These are phyloP conservation scores for Saguinus midas DNA, from an alignment of 2,113 vertebrate species.

Conservation along the genomic window DNA sequence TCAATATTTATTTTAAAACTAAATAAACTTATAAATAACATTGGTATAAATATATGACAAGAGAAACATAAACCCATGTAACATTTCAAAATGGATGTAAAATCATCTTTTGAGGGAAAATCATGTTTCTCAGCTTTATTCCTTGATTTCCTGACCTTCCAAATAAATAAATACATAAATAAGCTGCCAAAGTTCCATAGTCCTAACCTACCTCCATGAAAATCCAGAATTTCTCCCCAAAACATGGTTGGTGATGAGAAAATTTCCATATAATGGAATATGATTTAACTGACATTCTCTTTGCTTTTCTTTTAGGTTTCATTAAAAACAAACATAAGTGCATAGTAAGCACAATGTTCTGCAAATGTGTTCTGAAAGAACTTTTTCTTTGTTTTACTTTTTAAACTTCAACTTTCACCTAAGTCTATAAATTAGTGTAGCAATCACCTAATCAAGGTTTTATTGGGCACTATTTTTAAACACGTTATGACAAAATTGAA, in stretches of 20 bases:
- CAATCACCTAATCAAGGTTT: neutral
- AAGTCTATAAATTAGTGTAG: neutral
- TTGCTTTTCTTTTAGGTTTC: neutral
- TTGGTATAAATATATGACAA: neutral
- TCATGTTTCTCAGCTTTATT: neutral
- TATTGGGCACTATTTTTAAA: neutral
- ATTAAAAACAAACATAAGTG: neutral
- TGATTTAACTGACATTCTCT: neutral
- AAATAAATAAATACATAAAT: neutral
- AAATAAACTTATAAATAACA: neutral
- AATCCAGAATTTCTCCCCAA: neutral
- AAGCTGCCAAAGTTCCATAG: neutral
- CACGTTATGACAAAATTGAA: neutral
- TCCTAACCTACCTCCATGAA: neutral
- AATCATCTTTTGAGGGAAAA: neutral
- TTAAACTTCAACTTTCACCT: neutral
- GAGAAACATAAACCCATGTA: neutral
- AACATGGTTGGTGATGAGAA: neutral
- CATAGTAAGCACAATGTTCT: neutral
- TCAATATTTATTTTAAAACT: neutral
- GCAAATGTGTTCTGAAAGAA: neutral
- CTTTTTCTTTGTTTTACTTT: neutral
- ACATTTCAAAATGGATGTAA: neutral
- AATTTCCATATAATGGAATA: neutral
- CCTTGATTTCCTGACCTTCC: neutral